Evolutionary conservation across 30 jellyfish, hydroid and myxozoan species (phyloP).

Genomic region (Chrysaora quinquecirrha): DNA sequence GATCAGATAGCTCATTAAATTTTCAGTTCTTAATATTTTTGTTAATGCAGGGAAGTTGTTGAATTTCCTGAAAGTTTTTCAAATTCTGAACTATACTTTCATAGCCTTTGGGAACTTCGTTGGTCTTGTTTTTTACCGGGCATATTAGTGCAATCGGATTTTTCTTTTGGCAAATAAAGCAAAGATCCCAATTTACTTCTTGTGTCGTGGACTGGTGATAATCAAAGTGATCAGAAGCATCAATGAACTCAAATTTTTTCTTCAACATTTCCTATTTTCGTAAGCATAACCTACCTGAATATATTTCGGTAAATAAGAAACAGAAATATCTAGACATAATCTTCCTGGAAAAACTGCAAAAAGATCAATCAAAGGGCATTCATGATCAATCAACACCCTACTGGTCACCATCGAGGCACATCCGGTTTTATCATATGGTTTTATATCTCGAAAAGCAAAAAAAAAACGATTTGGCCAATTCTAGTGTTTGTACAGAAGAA

Average conservation of each 20-base stretch:
- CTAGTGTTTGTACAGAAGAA: too few relatives aligned
- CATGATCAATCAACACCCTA: too few relatives aligned
- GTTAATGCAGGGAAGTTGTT: conserved; percentile 17
- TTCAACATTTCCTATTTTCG: conserved; percentile 1
- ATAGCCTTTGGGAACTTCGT: conserved; percentile 4
- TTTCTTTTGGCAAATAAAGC: conserved; percentile 15
- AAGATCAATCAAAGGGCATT: too few relatives aligned
- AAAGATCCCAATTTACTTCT: conserved; percentile 14
- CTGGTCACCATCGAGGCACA: too few relatives aligned
- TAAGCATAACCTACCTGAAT: too few relatives aligned
- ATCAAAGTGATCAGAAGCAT: conserved; percentile 24
- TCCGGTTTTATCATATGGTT: too few relatives aligned
- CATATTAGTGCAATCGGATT: conserved; percentile 3
- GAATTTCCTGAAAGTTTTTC: conserved; percentile 12
- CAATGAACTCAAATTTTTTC: conserved; percentile 6
- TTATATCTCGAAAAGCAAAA: too few relatives aligned
- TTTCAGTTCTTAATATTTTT: background rate
- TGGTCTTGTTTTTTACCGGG: conserved; percentile 2
- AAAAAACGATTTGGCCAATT: too few relatives aligned
- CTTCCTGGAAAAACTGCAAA: too few relatives aligned
- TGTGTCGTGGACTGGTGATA: background rate
- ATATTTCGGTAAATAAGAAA: too few relatives aligned
- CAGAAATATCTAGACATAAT: too few relatives aligned
- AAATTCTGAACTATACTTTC: background rate
- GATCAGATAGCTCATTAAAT: background rate